These are phyloP conservation scores for Oostethus manadensis DNA, from an alignment of 2,113 vertebrate species.

Conservation along the genomic window DNA sequence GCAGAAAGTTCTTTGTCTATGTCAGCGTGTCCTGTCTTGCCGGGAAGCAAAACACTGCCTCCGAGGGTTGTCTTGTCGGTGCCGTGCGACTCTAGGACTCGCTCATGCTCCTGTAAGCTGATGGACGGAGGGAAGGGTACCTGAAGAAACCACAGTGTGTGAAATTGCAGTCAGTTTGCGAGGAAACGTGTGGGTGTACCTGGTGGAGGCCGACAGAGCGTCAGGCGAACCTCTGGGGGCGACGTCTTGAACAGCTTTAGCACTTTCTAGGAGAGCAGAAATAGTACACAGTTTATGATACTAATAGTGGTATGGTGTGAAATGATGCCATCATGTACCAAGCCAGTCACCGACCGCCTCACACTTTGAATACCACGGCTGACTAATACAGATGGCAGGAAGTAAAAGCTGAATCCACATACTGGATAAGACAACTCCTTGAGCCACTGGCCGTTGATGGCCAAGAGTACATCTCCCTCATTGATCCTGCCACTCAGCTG, in stretches of 20 bases:
- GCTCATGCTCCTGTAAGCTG: constrained; percentile 59
- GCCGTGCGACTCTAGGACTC: not conserved
- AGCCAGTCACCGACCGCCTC: not conserved
- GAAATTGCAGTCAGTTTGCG: not conserved
- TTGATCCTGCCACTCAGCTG: constrained; percentile 75
- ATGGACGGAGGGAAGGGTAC: constrained; percentile 56
- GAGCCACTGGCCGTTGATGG: constrained; percentile 76
- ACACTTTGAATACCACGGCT: not conserved
- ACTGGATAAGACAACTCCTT: constrained; percentile 81
- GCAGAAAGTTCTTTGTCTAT: not conserved
- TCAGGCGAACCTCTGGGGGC: constrained; percentile 74
- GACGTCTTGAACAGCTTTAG: constrained; percentile 77
- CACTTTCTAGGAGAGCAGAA: constrained; percentile 70
- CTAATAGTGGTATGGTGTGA: not conserved
- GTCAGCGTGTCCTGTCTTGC: not conserved
- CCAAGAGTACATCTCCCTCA: constrained; percentile 81
- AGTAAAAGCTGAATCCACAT: constrained; percentile 12
- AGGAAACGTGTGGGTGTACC: constrained; percentile 40
- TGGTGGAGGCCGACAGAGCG: constrained; percentile 75
- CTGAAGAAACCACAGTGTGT: constrained; percentile 31
- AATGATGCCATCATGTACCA: not conserved
- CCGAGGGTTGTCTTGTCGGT: not conserved
- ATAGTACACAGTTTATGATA: not conserved
- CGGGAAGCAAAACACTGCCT: not conserved
- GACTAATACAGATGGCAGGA: not conserved